Percentiles rank a stretch among this genome's conserved stretches.
Conservation (phyloP, 2,797 vertebrate species). For the Steatocranus sp. region DNA sequence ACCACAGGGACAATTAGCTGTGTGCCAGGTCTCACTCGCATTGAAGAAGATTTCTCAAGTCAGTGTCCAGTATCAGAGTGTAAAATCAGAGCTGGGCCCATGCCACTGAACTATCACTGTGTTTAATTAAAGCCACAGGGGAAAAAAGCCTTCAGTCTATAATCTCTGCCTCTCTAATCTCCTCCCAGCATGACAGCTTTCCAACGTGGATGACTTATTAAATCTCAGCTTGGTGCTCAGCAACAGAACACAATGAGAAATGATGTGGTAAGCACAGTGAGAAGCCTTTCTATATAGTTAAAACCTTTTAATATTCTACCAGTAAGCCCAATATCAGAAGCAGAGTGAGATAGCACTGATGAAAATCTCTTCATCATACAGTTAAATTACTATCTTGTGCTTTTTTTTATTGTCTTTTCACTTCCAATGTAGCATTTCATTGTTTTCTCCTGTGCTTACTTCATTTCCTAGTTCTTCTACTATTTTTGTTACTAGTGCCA, state of each 20-base stretch:
- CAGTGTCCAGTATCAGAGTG: neutral
- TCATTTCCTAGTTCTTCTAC: neutral
- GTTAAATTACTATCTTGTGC: neutral
- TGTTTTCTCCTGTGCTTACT: neutral
- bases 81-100: neutral
- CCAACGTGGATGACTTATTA: conserved; percentile 59
- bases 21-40: neutral
- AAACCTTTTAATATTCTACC: neutral
- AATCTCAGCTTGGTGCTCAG: conserved; percentile 45
- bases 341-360: neutral
- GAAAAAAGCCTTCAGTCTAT: neutral
- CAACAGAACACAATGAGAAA: conserved; percentile 25
- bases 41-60: neutral
- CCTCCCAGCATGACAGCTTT: conserved; percentile 45
- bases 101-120: conserved; percentile 27
- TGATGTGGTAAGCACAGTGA: conserved; percentile 30
- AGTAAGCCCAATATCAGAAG: neutral
- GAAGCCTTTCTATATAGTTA: conserved; percentile 4
- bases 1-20: neutral
- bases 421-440: neutral
- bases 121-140: conserved; percentile 59
- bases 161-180: conserved; percentile 57
- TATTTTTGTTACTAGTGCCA: neutral
- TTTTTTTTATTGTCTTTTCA: neutral
- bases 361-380: neutral